A percentile compares a stretch with the other conserved stretches of the same genome.
Evolutionary conservation across 2,113 vertebrate species (phyloP).

Genomic region (Prinia subflava): DNA sequence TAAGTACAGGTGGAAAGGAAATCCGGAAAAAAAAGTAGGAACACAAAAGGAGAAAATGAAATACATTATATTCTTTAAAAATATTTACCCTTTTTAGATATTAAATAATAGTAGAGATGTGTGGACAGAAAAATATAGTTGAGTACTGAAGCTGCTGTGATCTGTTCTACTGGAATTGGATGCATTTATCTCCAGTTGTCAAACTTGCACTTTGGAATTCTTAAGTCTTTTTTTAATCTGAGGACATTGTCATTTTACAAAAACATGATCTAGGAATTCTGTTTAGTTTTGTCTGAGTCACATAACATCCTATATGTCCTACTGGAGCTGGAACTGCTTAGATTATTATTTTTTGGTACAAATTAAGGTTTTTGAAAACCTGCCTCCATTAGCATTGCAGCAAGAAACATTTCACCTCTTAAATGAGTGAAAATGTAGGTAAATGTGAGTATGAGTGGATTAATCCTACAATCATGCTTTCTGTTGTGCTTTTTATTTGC

Average conservation of each 20-base stretch:
- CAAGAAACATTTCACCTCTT: background rate
- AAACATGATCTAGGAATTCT: background rate
- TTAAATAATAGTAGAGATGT: background rate
- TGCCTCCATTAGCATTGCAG: background rate
- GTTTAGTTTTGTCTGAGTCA: background rate
- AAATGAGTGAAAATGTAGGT: background rate
- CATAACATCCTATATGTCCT: background rate
- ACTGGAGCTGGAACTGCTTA: background rate
- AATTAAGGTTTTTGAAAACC: background rate
- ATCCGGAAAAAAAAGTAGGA: background rate
- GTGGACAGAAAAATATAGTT: background rate
- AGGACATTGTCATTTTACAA: background rate
- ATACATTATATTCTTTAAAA: background rate
- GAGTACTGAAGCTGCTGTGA: background rate
- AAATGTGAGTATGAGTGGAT: background rate
- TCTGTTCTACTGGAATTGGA: background rate
- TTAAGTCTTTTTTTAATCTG: background rate
- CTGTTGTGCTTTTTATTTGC: slow-evolving; percentile 19
- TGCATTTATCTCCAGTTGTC: background rate
- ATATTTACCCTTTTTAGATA: background rate
- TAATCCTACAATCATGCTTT: background rate
- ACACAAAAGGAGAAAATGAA: background rate
- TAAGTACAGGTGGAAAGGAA: slow-evolving; percentile 71
- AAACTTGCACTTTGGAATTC: background rate
- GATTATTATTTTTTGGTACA: background rate